These are phyloP conservation scores for Tokudaia muenninki DNA, from an alignment of 2,797 vertebrate species.

Conservation along the genomic window DNA sequence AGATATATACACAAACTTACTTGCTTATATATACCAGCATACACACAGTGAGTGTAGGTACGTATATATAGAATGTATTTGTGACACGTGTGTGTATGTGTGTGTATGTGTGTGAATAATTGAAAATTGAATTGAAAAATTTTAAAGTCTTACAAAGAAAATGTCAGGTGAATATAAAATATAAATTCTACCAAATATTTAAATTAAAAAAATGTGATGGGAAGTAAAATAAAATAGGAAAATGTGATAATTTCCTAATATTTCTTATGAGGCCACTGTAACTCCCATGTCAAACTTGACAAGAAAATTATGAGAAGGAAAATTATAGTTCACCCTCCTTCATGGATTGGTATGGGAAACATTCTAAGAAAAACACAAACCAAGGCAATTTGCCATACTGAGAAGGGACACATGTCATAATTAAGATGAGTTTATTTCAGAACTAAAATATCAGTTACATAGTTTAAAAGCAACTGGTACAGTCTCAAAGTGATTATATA, in stretches of 20 bases:
- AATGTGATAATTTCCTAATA: not conserved
- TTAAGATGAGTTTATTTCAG: not conserved
- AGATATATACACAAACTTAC: no score
- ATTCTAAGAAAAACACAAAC: slow-evolving; percentile 47
- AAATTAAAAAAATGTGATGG: not conserved
- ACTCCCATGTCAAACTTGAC: slow-evolving; percentile 4
- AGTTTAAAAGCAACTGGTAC: not conserved
- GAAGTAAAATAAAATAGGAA: slow-evolving; percentile 20
- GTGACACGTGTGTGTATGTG: no score
- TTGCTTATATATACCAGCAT: not conserved
- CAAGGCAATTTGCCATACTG: not conserved
- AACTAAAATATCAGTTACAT: not conserved
- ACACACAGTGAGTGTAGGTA: not conserved
- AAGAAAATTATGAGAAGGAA: slow-evolving; percentile 55
- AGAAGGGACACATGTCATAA: not conserved
- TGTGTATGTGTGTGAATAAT: not conserved
- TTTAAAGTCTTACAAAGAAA: not conserved
- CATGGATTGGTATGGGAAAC: not conserved
- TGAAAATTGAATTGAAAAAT: not conserved
- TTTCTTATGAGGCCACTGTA: not conserved
- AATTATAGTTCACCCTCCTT: slow-evolving; percentile 26
- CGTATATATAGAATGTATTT: not conserved
- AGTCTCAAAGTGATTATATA: not conserved
- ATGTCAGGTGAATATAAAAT: not conserved
- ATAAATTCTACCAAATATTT: not conserved